Conservation (phyloP, 2,797 vertebrate species). For the Pithecia hirsuta region DNA sequence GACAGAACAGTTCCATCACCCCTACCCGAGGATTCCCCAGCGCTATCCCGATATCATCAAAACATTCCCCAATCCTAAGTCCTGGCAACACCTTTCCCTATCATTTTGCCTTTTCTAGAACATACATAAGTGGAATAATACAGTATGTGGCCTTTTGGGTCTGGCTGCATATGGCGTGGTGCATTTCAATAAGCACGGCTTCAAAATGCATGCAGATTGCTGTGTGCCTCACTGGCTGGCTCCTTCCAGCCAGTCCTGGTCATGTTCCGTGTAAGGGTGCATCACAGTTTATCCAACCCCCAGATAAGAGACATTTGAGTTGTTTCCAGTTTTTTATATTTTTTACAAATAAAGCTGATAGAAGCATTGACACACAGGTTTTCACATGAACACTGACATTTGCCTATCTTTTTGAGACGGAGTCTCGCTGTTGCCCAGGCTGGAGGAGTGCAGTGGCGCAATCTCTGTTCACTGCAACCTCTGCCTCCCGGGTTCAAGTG, state of each 20-base stretch:
- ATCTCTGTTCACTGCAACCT: not conserved
- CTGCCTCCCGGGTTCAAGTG: not conserved
- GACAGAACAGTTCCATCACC: not conserved
- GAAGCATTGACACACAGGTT: not conserved
- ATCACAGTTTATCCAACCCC: not conserved
- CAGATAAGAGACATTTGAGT: not conserved
- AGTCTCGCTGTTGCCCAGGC: not conserved
- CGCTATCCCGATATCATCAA: no score
- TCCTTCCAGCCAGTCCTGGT: rapidly evolving
- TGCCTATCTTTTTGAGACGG: not conserved
- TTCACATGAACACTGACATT: not conserved
- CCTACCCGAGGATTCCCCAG: not conserved
- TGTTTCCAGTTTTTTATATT: not conserved
- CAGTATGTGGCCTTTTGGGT: not conserved
- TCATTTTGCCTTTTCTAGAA: not conserved
- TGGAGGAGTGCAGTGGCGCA: not conserved
- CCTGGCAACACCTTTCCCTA: not conserved
- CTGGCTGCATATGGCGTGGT: not conserved
- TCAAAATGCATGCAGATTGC: rapidly evolving
- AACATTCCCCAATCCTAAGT: not conserved
- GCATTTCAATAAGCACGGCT: no score
- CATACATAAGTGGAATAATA: not conserved
- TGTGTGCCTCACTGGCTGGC: rapidly evolving
- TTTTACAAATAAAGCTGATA: not conserved
- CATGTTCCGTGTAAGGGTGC: rapidly evolving